These are phyloP conservation scores for Tylochromis polylepis DNA, from an alignment of 2,113 vertebrate species.

Conservation along the genomic window DNA sequence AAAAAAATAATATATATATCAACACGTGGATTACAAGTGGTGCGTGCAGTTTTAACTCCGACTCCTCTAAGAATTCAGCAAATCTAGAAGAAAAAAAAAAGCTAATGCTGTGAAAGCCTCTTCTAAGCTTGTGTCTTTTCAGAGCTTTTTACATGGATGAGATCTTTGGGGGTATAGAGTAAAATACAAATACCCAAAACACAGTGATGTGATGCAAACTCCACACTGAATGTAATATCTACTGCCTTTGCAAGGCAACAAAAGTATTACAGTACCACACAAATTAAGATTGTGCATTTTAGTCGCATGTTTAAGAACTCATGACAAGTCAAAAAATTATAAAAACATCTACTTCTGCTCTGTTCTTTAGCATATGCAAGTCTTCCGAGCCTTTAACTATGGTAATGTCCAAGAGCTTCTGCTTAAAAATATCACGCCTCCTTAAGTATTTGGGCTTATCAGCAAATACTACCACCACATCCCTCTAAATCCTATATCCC, in stretches of 20 bases:
- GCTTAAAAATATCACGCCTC: background rate
- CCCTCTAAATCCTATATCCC: background rate
- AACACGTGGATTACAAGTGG: background rate
- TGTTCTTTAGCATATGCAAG: background rate
- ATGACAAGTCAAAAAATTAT: background rate
- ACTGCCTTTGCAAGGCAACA: background rate
- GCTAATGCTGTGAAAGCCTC: background rate
- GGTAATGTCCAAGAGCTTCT: background rate
- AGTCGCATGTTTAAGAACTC: background rate
- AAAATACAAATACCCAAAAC: background rate
- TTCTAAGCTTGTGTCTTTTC: background rate
- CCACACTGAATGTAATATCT: background rate
- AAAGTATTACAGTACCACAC: background rate
- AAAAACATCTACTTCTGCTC: background rate
- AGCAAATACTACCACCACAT: background rate
- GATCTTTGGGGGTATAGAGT: background rate
- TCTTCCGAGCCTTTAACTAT: background rate
- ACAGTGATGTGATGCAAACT: background rate
- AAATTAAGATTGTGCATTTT: background rate
- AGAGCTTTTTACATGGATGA: background rate
- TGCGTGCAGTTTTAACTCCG: background rate
- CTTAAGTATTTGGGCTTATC: background rate
- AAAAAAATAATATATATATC: too few relatives aligned
- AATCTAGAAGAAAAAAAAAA: background rate
- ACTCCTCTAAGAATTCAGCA: background rate